phyloP scores from a whole-genome alignment of 1,140 invertebrate species.

The Rhyacophila brunnea region DNA sequence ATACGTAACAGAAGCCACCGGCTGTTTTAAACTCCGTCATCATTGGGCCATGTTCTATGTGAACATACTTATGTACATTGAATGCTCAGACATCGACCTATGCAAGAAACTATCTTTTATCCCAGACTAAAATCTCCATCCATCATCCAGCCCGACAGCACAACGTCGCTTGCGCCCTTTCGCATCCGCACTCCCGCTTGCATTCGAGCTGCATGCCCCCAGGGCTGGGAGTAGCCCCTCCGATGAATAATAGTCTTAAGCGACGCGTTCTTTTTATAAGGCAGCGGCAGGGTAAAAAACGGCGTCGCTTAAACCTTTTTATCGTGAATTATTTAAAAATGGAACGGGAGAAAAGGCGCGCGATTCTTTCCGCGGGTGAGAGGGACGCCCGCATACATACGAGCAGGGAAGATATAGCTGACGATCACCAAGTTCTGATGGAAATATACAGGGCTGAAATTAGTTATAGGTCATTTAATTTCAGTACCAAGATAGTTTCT shows the following conservation, averaged over 20 bases:
- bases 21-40: too few relatives aligned
- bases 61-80: slow-evolving; percentile 4
- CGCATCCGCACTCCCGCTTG: not conserved
- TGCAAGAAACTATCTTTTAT: slow-evolving; percentile 35
- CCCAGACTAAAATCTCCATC: slow-evolving; percentile 36
- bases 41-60: not conserved
- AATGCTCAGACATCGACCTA: slow-evolving; percentile 21
- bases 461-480: too few relatives aligned
- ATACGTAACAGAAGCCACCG: too few relatives aligned
- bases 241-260: slow-evolving; percentile 16
- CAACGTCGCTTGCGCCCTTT: slow-evolving; percentile 23
- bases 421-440: too few relatives aligned
- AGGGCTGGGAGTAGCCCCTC: slow-evolving; percentile 3
- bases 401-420: not conserved
- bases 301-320: slow-evolving; percentile 30
- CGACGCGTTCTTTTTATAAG: slow-evolving; percentile 28
- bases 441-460: too few relatives aligned
- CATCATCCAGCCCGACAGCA: slow-evolving; percentile 31
- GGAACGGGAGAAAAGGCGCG: slow-evolving; percentile 19
- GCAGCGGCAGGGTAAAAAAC: slow-evolving; percentile 23
- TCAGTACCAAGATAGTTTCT: too few relatives aligned
- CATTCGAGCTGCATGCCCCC: slow-evolving; percentile 17
- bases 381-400: not conserved
- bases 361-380: not conserved
- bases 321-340: slow-evolving; percentile 29